phyloP scores from a whole-genome alignment of 2,113 vertebrate genomes.

The Rhynchomys soricoides region DNA sequence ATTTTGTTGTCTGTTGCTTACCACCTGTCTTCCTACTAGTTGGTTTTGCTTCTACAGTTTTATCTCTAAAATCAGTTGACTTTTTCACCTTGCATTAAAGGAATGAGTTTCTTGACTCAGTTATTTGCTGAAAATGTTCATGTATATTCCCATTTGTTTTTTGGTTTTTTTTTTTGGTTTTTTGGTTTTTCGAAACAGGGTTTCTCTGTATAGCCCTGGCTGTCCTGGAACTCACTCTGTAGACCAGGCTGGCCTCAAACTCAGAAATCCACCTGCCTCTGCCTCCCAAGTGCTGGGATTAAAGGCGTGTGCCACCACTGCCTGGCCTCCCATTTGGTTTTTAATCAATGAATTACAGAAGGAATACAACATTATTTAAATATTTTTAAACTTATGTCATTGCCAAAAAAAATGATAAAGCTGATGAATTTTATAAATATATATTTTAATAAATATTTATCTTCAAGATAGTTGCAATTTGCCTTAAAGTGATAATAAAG shows the following conservation, averaged over 20 bases:
- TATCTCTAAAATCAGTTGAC: constrained; percentile 27
- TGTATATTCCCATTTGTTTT: constrained; percentile 41
- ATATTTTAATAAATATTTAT: constrained; percentile 41
- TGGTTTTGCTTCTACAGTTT: constrained; percentile 56
- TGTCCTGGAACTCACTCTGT: no score
- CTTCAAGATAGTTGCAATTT: constrained; percentile 44
- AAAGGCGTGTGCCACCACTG: no score
- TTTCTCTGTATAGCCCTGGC: no score
- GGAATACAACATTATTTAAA: constrained; percentile 48
- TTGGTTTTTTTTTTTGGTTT: no score
- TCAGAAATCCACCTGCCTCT: no score
- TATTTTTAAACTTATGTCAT: constrained; percentile 39
- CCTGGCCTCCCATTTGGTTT: no score
- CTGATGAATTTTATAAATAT: background rate
- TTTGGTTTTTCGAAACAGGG: no score
- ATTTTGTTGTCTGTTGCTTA: constrained; percentile 15
- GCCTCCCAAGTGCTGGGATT: no score
- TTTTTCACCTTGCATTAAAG: constrained; percentile 12
- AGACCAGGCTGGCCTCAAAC: no score
- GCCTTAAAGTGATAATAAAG: constrained; percentile 41
- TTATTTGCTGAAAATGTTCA: constrained; percentile 31
- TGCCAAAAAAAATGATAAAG: background rate
- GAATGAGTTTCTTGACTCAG: constrained; percentile 12
- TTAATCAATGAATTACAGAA: constrained; percentile 49
- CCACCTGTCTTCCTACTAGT: constrained; percentile 17